Conservation (phyloP, 1,140 invertebrate species). For the Drosophila lowei region DNA sequence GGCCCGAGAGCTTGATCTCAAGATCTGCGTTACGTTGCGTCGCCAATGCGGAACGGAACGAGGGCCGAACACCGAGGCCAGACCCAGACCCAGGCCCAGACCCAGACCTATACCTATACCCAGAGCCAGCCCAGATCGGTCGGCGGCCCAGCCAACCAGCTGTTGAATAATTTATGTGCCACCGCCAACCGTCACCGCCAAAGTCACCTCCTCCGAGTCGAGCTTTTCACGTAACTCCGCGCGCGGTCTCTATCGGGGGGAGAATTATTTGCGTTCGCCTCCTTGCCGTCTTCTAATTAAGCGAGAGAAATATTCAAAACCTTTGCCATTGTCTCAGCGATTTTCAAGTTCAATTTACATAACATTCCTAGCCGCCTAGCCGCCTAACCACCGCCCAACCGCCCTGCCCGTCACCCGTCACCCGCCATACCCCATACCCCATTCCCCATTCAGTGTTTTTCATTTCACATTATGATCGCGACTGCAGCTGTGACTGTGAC, state of each 20-base stretch:
- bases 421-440: constrained; percentile 26
- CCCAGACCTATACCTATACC: not conserved
- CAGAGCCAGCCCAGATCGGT: constrained; percentile 8
- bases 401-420: not conserved
- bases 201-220: constrained; percentile 55
- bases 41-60: constrained; percentile 71
- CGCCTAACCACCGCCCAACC: constrained; percentile 11
- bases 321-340: constrained; percentile 76
- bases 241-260: constrained; percentile 24
- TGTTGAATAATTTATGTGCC: constrained; percentile 76
- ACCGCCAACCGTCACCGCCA: constrained; percentile 51
- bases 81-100: constrained; percentile 22
- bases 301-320: constrained; percentile 77
- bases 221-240: constrained; percentile 45
- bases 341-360: constrained; percentile 80
- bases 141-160: constrained; percentile 32
- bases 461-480: constrained; percentile 37
- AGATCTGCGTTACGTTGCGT: constrained; percentile 55
- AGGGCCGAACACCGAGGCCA: constrained; percentile 39
- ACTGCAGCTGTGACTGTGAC: no score
- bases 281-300: constrained; percentile 76
- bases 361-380: constrained; percentile 73
- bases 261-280: constrained; percentile 76
- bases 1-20: constrained; percentile 12
- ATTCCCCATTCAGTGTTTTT: constrained; percentile 45